A percentile compares a stretch with the other conserved stretches of the same genome.
These are phyloP conservation scores for Zosterops pallidus DNA, from an alignment of 2,113 vertebrate genomes.

Conservation along the genomic window DNA sequence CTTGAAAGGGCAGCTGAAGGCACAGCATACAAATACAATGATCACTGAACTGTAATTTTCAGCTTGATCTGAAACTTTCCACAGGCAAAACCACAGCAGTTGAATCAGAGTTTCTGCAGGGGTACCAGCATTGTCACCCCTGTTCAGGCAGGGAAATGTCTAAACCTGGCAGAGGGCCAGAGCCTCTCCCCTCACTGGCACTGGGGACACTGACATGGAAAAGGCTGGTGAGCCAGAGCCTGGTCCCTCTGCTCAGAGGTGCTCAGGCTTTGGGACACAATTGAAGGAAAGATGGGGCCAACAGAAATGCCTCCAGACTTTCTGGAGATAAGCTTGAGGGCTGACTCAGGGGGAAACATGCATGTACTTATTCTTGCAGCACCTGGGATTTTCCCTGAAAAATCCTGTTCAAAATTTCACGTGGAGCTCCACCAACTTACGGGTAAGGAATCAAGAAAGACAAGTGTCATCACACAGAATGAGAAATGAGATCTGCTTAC, in stretches of 20 bases:
- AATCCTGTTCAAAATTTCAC: not conserved
- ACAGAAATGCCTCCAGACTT: not conserved
- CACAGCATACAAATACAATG: not conserved
- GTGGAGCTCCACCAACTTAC: not conserved
- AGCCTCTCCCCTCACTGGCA: fast-evolving
- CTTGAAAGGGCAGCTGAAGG: not conserved
- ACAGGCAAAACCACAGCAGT: not conserved
- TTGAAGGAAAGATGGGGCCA: not conserved
- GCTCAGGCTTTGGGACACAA: not conserved
- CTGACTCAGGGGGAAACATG: not conserved
- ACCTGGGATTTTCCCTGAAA: not conserved
- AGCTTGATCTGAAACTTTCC: not conserved
- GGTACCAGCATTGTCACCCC: not conserved
- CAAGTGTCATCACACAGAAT: not conserved
- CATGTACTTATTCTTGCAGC: not conserved
- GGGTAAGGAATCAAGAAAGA: not conserved
- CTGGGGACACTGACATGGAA: fast-evolving
- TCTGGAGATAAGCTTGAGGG: not conserved
- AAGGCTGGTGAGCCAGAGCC: not conserved
- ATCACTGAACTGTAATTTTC: not conserved
- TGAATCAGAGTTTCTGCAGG: not conserved
- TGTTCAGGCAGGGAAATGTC: not conserved
- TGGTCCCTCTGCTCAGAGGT: not conserved
- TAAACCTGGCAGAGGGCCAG: not conserved
- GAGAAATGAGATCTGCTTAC: not conserved